Base-by-base conservation (phyloP, 2,888 invertebrate genomes). In the Chouioia cunea region DNA sequence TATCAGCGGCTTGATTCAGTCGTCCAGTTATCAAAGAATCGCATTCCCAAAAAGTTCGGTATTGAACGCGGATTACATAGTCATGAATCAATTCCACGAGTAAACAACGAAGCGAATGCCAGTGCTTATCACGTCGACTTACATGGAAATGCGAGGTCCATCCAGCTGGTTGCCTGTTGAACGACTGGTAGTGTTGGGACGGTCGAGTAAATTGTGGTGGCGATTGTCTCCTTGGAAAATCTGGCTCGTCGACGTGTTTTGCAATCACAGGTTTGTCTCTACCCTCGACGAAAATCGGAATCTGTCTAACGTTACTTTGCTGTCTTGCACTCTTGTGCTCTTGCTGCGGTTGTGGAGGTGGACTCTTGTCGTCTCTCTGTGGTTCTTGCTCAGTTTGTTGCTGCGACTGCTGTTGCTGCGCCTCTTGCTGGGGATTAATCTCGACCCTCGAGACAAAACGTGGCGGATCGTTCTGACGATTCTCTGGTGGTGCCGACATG, bases 241-340 rank as follows among this genome's bases (percentile, higher is more conserved):
- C 73, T 1, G 65, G 20, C 64, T 87, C 88, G 60, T 87, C 88
- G n/a, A 84, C 85, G 71, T 36, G 16, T 27, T 59, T 66, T 43
- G 73, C 18, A 2, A 93, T 88, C 16, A 94, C 90, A 0, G 94
- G 94, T 80, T 93, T 92, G 78, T 93, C 93, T 64, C 95, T 88
- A 8, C 95, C 95, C 85, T 96, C 96, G 0, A 96, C 93, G 81
- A 93, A 93, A 75, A 96, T 96, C 22, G 96, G 96, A 85, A 96
- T 95, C 80, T 94, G 93, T 73, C 95, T 89, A 58, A 94, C 92
- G 78, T 90, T 91, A 53, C 89, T 86, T 54, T 57, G 76, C 77
- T 58, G 74, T 80, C 36, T 36, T 1, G 36, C 10, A 4, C 10
- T 36, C 10, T 36, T 36, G 36, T 44, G 73, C 64, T 36, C 36